A percentile compares a stretch with the other conserved stretches of the same genome.
Conservation (phyloP, 2,113 vertebrate species). For the Leptosomus discolor region DNA sequence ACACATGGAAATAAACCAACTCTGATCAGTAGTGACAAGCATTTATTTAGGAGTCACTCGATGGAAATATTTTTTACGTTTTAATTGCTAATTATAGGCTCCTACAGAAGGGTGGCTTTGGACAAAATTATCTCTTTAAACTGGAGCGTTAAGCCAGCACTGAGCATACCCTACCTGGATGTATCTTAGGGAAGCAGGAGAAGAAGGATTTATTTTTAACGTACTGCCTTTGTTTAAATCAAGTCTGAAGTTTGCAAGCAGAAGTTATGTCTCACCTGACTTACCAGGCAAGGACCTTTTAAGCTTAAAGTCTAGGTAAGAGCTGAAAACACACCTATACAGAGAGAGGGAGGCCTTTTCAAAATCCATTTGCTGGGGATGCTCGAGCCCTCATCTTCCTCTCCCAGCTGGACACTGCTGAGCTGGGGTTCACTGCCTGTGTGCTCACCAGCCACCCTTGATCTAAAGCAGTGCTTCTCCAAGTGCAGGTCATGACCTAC, state of each 20-base stretch:
- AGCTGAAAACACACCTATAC: not conserved
- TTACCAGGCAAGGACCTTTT: not conserved
- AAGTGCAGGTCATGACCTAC: fast-evolving
- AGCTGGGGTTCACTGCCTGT: fast-evolving
- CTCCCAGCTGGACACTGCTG: not conserved
- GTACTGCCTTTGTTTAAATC: not conserved
- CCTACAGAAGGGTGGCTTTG: constrained; percentile 31
- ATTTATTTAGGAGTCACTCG: constrained; percentile 76
- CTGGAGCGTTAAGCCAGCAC: constrained; percentile 1
- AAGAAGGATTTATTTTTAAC: not conserved
- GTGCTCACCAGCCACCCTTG: not conserved
- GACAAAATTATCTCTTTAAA: constrained; percentile 48
- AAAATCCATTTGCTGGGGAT: not conserved
- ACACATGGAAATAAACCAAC: constrained; percentile 75
- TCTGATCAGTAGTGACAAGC: constrained; percentile 76
- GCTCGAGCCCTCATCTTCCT: not conserved
- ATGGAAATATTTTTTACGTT: constrained; percentile 73
- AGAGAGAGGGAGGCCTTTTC: not conserved
- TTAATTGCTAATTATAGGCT: constrained; percentile 77
- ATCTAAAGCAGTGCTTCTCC: not conserved
- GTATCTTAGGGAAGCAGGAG: not conserved
- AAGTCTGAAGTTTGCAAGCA: not conserved
- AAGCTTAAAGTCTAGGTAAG: not conserved
- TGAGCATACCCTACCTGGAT: not conserved
- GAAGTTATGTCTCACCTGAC: not conserved